Conservation (phyloP, 2,797 vertebrate species). For the Myiotriccus ornatus region DNA sequence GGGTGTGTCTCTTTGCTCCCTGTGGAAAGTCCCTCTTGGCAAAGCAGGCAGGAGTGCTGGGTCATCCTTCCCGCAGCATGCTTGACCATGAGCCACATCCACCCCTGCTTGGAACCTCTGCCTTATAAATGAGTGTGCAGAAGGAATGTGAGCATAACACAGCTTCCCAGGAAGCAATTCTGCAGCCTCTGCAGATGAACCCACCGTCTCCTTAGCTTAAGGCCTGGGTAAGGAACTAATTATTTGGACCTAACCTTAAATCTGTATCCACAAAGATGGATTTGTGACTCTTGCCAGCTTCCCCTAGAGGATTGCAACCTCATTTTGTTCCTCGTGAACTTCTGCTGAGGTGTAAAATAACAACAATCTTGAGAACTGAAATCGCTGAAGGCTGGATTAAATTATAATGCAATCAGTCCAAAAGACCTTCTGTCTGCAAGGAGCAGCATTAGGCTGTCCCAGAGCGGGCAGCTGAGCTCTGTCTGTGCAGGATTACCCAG, state of each 20-base stretch:
- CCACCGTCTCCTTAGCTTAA: neutral
- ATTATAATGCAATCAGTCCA: slow-evolving; percentile 32
- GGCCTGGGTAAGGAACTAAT: slow-evolving; percentile 39
- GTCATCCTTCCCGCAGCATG: rapidly evolving
- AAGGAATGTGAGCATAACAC: rapidly evolving
- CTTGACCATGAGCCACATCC: rapidly evolving
- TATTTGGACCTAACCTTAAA: slow-evolving; percentile 55
- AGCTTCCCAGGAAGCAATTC: neutral
- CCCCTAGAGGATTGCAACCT: slow-evolving; percentile 51
- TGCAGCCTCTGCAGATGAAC: neutral
- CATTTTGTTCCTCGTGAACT: slow-evolving; percentile 57
- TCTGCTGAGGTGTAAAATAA: slow-evolving; percentile 67
- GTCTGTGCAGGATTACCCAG: neutral
- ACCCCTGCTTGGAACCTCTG: neutral
- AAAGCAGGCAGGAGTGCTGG: neutral
- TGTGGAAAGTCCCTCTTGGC: neutral
- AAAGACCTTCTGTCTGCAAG: neutral
- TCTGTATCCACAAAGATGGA: slow-evolving; percentile 54
- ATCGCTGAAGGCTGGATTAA: slow-evolving; percentile 56
- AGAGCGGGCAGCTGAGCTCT: neutral
- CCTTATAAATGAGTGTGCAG: neutral
- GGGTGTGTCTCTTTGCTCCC: too few species aligned
- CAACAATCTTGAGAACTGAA: slow-evolving; percentile 32
- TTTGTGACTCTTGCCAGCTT: slow-evolving; percentile 57
- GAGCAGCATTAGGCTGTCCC: neutral